Base-by-base conservation (phyloP, 1,140 invertebrate genomes). In the Aphelenchoides fujianensis region DNA sequence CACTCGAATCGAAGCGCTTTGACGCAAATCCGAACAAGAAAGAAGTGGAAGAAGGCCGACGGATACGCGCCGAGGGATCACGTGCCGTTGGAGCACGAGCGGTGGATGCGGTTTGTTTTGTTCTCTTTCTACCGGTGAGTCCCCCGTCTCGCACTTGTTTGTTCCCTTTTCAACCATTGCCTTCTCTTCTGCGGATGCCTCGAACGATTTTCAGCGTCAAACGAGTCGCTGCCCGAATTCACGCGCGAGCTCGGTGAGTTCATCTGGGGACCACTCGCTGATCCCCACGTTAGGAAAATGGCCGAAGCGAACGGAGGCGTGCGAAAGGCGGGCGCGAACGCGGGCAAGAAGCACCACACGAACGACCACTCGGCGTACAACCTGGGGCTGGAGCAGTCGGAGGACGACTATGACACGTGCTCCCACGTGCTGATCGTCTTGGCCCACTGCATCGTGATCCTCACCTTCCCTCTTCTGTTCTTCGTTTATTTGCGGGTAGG, bases 401-500 rank as follows among this genome's bases (percentile, higher is more conserved):
- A 59, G 7, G 55, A 59, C 34, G 5, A 59, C 5, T 59, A 59
- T 32, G 55, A 59, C 23, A 59, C 55, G 5, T 59, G 55, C 19
- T 5, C 5, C 12, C 55, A 59, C 5, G 12, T 59, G 5, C 23
- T 59, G 55, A 59, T 59, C 55, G 19, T 59, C 34, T 59, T 59
- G 5, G 55, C 5, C 23, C 19, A 59, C 34, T 19, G 5, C 5
- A 7, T 59, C 27, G 84, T 92, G 9, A 87, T 92, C 78, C 87
- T 92, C 69, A 82, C 91, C 28, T 74, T 79, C 31, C 92, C 91
- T 27, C 88, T 93, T 64, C 91, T 91, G 9, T 90, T 92, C 78
- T 92, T 91, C 23, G 84, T 92, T 3, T 92, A 91, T 85, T 89
- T 91, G 85, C 91, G 23, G 34, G 90, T 83, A 92, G n/a, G n/a